These are phyloP conservation scores for Rhombomys opimus DNA, from an alignment of 2,113 vertebrate species.

Conservation along the genomic window DNA sequence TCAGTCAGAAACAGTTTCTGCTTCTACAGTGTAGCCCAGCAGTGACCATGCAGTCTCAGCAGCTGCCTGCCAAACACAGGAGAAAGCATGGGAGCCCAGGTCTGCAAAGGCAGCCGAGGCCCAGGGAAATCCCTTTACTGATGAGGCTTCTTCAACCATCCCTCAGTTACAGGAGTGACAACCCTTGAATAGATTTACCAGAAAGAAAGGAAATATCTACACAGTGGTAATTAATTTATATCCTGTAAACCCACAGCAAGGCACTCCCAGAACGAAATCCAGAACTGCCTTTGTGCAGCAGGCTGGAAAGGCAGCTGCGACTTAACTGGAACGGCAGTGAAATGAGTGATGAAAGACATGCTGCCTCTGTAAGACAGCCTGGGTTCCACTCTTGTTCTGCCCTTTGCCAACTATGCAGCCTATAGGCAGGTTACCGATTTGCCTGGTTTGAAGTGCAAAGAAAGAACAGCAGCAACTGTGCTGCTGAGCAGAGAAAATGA, in stretches of 20 bases:
- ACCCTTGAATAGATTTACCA: background rate
- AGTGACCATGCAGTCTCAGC: background rate
- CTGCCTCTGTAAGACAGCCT: background rate
- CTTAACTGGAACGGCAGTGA: background rate
- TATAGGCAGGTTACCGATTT: no score
- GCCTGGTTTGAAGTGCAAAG: background rate
- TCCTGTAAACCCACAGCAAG: background rate
- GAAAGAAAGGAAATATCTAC: conserved; percentile 23
- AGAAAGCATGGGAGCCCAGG: background rate
- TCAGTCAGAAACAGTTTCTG: background rate
- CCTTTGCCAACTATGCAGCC: background rate
- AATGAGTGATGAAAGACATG: background rate
- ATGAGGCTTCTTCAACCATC: background rate
- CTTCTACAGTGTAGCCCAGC: background rate
- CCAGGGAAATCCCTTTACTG: conserved; percentile 6
- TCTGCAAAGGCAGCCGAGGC: background rate
- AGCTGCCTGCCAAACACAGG: background rate
- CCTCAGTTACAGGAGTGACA: background rate
- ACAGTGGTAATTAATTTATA: background rate
- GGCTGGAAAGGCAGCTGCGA: conserved; percentile 8
- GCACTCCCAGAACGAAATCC: background rate
- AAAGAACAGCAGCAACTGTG: background rate
- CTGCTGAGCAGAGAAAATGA: background rate
- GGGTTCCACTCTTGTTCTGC: background rate
- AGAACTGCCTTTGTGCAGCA: background rate